Evolutionary conservation across 2,888 invertebrate genomes (phyloP).

Genomic region (Stenurella melanura): DNA sequence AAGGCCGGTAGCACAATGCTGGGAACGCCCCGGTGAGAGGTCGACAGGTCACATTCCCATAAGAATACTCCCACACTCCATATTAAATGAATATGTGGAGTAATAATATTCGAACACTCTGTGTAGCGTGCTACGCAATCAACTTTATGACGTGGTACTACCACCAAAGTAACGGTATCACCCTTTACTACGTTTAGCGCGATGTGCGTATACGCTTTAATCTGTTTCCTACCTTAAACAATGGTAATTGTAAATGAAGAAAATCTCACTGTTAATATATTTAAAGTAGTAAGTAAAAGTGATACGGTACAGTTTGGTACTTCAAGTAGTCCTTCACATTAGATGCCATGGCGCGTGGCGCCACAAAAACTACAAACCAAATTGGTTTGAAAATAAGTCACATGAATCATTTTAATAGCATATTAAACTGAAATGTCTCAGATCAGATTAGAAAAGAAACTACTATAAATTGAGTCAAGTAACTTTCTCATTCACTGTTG

Average conservation of each 20-base stretch:
- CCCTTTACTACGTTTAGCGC: not conserved
- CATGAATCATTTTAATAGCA: not conserved
- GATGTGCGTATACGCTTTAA: not conserved
- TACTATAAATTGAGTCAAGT: not conserved
- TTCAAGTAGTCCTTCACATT: not conserved
- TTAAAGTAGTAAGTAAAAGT: not conserved
- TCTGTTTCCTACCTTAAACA: not conserved
- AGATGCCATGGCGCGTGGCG: not conserved
- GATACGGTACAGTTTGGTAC: not conserved
- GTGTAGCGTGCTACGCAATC: conserved; percentile 51
- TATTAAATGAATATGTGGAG: conserved; percentile 67
- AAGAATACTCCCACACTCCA: conserved; percentile 74
- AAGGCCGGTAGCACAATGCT: conserved; percentile 71
- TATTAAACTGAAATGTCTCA: not conserved
- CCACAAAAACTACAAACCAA: not conserved
- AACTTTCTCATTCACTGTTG: not conserved
- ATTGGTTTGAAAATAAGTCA: not conserved
- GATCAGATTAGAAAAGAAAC: not conserved
- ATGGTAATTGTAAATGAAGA: not conserved
- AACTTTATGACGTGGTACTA: not conserved
- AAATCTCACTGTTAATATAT: not conserved
- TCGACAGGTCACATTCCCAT: conserved; percentile 73
- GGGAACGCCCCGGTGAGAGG: conserved; percentile 73
- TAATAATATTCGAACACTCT: conserved; percentile 56
- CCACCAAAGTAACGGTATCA: conserved; percentile 37